These are phyloP conservation scores for Atherinosoma microstoma DNA, from an alignment of 2,797 vertebrate genomes.

Conservation along the genomic window DNA sequence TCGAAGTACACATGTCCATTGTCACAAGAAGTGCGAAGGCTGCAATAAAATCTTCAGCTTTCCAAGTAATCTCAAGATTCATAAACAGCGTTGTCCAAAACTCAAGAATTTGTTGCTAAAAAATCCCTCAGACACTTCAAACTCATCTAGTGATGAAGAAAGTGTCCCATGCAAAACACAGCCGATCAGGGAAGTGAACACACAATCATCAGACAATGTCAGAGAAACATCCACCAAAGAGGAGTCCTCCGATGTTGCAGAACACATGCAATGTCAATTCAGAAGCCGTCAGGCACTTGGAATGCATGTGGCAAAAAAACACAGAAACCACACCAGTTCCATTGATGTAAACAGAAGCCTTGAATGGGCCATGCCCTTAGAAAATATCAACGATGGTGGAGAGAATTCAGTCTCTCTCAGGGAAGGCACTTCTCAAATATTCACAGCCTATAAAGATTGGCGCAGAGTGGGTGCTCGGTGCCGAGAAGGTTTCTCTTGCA, in stretches of 20 bases:
- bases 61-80: constrained; percentile 6
- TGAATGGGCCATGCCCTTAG: constrained; percentile 51
- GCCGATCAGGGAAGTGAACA: not conserved
- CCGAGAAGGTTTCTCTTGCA: not conserved
- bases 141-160: not conserved
- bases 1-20: constrained; percentile 25
- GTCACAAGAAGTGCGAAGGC: constrained; percentile 57
- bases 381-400: constrained; percentile 12
- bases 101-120: constrained; percentile 2
- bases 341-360: not conserved
- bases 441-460: not conserved
- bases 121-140: not conserved
- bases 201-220: not conserved
- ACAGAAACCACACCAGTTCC: not conserved
- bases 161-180: not conserved
- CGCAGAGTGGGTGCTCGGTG: not conserved
- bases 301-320: constrained; percentile 12
- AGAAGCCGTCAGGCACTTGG: not conserved
- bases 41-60: constrained; percentile 52
- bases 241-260: not conserved
- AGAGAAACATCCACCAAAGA: not conserved
- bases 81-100: constrained; percentile 28
- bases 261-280: constrained; percentile 49
- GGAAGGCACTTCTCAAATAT: not conserved
- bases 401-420: not conserved